These are phyloP conservation scores for Lacanobia oleracea DNA, from an alignment of 2,888 invertebrate genomes.

Conservation along the genomic window DNA sequence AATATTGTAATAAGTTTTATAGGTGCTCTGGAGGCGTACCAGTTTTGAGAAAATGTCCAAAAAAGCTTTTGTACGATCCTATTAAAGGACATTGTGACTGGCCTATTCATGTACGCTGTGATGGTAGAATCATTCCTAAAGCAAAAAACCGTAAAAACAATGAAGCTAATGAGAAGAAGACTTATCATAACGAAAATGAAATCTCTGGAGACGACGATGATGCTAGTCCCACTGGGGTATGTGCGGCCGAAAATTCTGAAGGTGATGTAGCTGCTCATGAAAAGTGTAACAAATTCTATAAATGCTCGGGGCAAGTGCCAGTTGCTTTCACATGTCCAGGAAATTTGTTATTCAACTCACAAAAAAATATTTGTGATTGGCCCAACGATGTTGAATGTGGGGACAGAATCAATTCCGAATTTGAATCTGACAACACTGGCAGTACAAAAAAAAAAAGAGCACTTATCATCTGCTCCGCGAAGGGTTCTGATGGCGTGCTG, in stretches of 20 bases:
- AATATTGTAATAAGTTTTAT: slow-evolving; percentile 70
- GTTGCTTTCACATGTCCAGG: slow-evolving; percentile 61
- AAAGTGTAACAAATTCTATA: slow-evolving; percentile 72
- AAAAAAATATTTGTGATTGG: slow-evolving; percentile 64
- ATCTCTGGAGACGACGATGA: neutral
- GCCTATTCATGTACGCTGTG: slow-evolving; percentile 66
- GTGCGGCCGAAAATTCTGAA: slow-evolving; percentile 62
- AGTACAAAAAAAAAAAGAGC: slow-evolving; percentile 35
- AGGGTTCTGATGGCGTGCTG: slow-evolving; percentile 68
- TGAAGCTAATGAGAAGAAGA: neutral
- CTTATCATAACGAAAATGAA: slow-evolving; percentile 20
- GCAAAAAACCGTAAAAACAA: neutral
- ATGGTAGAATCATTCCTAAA: slow-evolving; percentile 55
- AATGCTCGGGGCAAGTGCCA: slow-evolving; percentile 65
- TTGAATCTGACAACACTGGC: slow-evolving; percentile 21
- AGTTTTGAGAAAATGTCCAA: slow-evolving; percentile 57
- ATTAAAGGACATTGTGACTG: slow-evolving; percentile 64
- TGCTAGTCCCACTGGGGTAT: slow-evolving; percentile 49
- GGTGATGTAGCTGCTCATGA: slow-evolving; percentile 69
- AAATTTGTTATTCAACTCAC: slow-evolving; percentile 65
- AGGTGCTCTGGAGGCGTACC: slow-evolving; percentile 64
- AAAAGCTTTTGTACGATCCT: slow-evolving; percentile 62
- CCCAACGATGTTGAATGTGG: slow-evolving; percentile 66
- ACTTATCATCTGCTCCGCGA: slow-evolving; percentile 66
- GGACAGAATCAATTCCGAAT: slow-evolving; percentile 53